These are phyloP conservation scores for Ameiurus melas DNA, from an alignment of 2,113 vertebrate species.

Conservation along the genomic window DNA sequence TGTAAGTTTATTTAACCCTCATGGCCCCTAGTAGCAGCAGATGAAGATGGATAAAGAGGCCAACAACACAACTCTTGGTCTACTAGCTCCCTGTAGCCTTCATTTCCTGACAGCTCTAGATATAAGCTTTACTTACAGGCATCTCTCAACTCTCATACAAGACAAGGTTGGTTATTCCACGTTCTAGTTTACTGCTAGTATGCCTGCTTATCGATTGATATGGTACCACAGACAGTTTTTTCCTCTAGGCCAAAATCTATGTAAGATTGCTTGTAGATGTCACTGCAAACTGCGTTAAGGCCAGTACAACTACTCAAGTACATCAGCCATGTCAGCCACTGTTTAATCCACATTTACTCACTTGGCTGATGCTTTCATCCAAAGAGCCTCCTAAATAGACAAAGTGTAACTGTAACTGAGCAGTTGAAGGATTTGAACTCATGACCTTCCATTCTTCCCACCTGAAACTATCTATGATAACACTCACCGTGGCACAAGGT, in stretches of 20 bases:
- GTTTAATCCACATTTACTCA: background rate
- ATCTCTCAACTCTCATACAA: background rate
- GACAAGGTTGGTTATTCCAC: background rate
- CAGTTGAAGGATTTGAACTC: background rate
- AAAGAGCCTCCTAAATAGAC: background rate
- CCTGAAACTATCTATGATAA: background rate
- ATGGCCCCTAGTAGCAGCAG: background rate
- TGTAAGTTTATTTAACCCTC: background rate
- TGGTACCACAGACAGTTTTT: background rate
- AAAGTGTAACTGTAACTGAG: background rate
- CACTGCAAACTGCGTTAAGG: background rate
- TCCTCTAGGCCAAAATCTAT: slow-evolving; percentile 2
- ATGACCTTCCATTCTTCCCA: background rate
- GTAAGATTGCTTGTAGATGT: background rate
- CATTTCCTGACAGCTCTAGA: background rate
- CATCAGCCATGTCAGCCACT: background rate
- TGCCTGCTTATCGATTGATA: background rate
- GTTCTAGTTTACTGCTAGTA: background rate
- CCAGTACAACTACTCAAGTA: background rate
- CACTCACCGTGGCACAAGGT: background rate
- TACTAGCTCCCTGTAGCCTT: background rate
- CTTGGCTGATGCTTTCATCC: background rate
- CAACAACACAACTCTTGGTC: background rate
- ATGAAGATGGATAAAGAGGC: background rate
- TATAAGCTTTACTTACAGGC: slow-evolving; percentile 5